Evolutionary conservation across 2,797 vertebrate genomes (phyloP).

Genomic region (Streptopelia turtur): DNA sequence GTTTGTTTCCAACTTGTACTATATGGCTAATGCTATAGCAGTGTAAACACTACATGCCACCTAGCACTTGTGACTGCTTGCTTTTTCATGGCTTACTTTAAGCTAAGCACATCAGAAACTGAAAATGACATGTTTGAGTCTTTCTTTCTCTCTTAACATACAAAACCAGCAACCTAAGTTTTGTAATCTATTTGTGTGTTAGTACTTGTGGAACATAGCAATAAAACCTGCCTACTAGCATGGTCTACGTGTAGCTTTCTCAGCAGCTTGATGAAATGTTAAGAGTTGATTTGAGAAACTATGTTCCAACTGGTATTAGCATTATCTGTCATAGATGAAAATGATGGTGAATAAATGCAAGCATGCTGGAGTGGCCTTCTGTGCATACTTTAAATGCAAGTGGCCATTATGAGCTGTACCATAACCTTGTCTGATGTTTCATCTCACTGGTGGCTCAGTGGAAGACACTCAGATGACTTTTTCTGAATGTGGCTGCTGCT

Average conservation of each 20-base stretch:
- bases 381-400: background rate
- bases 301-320: background rate
- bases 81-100: slow-evolving; percentile 12
- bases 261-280: slow-evolving; percentile 3
- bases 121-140: background rate
- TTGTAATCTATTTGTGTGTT: background rate
- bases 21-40: background rate
- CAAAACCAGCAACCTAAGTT: background rate
- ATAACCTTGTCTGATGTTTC: background rate
- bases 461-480: background rate
- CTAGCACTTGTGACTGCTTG: background rate
- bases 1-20: background rate
- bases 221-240: background rate
- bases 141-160: background rate
- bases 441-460: background rate
- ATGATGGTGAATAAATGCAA: background rate
- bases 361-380: background rate
- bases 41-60: slow-evolving; percentile 8
- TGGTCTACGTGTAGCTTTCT: background rate
- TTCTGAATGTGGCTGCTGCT: background rate
- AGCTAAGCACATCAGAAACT: background rate
- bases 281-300: slow-evolving; percentile 3
- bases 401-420: background rate
- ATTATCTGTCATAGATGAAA: background rate
- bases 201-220: slow-evolving; percentile 13